These are phyloP conservation scores for Butorides virescens DNA, from an alignment of 2,113 vertebrate species.

Conservation along the genomic window DNA sequence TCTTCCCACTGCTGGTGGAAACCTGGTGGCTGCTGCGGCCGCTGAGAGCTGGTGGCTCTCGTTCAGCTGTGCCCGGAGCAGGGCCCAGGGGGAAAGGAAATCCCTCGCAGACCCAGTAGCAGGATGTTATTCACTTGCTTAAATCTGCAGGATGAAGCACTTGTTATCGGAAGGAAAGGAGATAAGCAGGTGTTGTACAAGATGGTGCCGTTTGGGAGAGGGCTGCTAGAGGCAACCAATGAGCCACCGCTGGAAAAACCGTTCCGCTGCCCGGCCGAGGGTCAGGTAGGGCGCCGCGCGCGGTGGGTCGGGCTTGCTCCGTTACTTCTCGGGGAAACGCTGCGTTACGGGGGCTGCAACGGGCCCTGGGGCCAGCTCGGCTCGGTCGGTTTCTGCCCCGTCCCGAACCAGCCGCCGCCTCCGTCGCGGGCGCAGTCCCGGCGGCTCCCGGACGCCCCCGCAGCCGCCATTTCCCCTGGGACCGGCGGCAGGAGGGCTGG, in stretches of 20 bases:
- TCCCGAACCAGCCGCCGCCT: not conserved
- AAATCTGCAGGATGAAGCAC: not conserved
- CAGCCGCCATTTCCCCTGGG: not conserved
- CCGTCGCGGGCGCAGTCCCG: not conserved
- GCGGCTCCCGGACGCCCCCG: not conserved
- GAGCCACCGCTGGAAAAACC: not conserved
- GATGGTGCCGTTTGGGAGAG: not conserved
- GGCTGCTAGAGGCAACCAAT: not conserved
- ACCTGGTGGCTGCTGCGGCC: not conserved
- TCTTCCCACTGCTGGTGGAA: not conserved
- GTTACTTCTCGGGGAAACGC: fast-evolving
- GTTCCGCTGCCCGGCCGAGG: fast-evolving
- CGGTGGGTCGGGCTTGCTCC: fast-evolving
- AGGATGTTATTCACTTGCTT: not conserved
- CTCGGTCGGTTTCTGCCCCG: too few relatives aligned
- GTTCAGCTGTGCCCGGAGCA: not conserved
- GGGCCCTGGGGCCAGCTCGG: too few relatives aligned
- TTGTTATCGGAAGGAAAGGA: fast-evolving
- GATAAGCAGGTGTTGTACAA: not conserved
- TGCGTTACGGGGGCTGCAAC: fast-evolving
- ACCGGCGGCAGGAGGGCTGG: not conserved
- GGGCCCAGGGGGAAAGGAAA: not conserved
- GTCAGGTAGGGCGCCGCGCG: fast-evolving
- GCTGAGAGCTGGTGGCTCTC: not conserved
- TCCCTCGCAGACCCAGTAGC: fast-evolving